Conservation (phyloP, 1,140 invertebrate species). For the Littorina saxatilis region DNA sequence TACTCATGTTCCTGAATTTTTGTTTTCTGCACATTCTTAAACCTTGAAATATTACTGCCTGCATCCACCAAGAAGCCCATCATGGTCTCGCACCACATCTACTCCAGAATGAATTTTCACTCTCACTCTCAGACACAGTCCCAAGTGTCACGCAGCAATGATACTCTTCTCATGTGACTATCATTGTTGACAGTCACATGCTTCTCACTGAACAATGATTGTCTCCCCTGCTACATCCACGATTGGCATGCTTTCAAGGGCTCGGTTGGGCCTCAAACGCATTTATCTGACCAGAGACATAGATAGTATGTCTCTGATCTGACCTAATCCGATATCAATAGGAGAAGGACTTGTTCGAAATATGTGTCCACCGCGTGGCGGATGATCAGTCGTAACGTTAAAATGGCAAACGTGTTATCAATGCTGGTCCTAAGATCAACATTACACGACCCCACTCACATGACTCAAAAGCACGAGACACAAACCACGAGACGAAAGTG, state of each 20-base stretch:
- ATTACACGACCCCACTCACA: slow-evolving; percentile 18
- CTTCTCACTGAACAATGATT: background rate
- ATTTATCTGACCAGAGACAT: too few relatives aligned
- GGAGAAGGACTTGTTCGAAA: too few relatives aligned
- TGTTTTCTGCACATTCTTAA: background rate
- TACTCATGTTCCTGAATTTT: too few relatives aligned
- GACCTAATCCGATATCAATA: too few relatives aligned
- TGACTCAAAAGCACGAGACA: slow-evolving; percentile 37
- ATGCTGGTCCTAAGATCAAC: slow-evolving; percentile 14
- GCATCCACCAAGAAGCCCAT: background rate
- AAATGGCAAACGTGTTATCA: too few relatives aligned
- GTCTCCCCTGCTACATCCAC: slow-evolving; percentile 9
- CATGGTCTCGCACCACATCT: background rate
- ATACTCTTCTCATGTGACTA: slow-evolving; percentile 5
- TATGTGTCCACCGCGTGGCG: too few relatives aligned
- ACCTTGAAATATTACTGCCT: slow-evolving; percentile 1
- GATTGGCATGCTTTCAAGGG: too few relatives aligned
- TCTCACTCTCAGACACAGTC: background rate
- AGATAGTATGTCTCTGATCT: too few relatives aligned
- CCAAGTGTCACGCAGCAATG: background rate
- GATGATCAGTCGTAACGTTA: too few relatives aligned
- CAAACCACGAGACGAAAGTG: background rate
- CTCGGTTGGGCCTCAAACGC: too few relatives aligned
- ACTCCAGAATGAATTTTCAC: background rate
- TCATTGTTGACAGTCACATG: background rate